Conservation (phyloP, 2,888 invertebrate genomes). For the Limulus polyphemus region DNA sequence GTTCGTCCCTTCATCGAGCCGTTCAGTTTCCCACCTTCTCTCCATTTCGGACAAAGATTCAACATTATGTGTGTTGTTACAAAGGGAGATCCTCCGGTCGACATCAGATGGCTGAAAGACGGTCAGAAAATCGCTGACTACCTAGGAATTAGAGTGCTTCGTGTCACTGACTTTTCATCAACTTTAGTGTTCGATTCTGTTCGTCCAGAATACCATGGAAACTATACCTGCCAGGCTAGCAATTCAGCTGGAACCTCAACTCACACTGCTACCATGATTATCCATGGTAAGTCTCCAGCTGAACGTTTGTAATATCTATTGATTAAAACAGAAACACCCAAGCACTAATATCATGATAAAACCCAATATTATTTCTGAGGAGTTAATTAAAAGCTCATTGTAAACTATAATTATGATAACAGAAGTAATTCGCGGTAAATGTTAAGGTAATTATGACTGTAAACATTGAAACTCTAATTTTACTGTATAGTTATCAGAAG, state of each 20-base stretch:
- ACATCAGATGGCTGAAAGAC: constrained; percentile 25
- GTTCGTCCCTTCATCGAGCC: constrained; percentile 52
- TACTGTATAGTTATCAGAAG: too few relatives aligned
- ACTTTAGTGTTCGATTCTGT: constrained; percentile 35
- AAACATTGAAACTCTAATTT: too few relatives aligned
- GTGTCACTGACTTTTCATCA: constrained; percentile 31
- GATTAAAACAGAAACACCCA: too few relatives aligned
- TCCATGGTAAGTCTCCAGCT: constrained; percentile 24
- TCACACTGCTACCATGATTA: constrained; percentile 31
- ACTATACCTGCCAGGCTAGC: constrained; percentile 33
- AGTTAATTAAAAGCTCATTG: too few relatives aligned
- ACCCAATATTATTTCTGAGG: too few relatives aligned
- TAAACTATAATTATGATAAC: too few relatives aligned
- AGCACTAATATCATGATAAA: too few relatives aligned
- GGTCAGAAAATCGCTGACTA: constrained; percentile 15
- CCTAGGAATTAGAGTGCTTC: constrained; percentile 18
- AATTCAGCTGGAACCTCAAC: constrained; percentile 32
- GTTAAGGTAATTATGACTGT: too few relatives aligned
- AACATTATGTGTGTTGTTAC: constrained; percentile 37
- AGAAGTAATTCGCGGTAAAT: too few relatives aligned
- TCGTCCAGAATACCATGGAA: constrained; percentile 31
- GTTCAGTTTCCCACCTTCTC: constrained; percentile 32
- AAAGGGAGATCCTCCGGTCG: constrained; percentile 29
- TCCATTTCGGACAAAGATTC: constrained; percentile 38
- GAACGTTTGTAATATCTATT: neutral